These are phyloP conservation scores for Lepus timidus DNA, from an alignment of 2,113 vertebrate species.

Conservation along the genomic window DNA sequence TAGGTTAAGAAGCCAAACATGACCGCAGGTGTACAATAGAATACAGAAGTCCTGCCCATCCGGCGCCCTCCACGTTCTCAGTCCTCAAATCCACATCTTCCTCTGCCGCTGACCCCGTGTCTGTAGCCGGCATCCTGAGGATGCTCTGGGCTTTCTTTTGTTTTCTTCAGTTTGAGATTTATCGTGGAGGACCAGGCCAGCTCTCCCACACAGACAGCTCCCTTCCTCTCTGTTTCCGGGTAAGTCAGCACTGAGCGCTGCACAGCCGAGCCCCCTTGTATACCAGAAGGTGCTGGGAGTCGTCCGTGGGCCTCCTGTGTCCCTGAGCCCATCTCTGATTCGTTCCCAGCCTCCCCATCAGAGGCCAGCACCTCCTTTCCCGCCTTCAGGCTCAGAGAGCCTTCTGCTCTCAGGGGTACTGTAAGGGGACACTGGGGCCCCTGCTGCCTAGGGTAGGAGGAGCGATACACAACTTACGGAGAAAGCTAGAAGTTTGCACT, in stretches of 20 bases:
- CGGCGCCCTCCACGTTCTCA: not conserved
- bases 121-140: not conserved
- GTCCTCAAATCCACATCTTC: not conserved
- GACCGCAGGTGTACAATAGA: not conserved
- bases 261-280: not conserved
- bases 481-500: conserved; percentile 27
- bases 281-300: not conserved
- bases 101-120: rapidly evolving
- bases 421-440: not conserved
- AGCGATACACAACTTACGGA: not conserved
- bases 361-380: not conserved
- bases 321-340: not conserved
- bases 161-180: not conserved
- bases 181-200: not conserved
- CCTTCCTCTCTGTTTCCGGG: not conserved
- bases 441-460: not conserved
- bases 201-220: not conserved
- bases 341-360: not conserved
- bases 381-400: not conserved
- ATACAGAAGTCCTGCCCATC: not conserved
- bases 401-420: not conserved
- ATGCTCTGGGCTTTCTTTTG: not conserved
- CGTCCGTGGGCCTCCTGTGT: not conserved
- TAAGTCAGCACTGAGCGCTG: not conserved
- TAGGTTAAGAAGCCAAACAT: not conserved